phyloP scores from a whole-genome alignment of 1,140 invertebrate genomes.

The Macrocentrus cingulum region DNA sequence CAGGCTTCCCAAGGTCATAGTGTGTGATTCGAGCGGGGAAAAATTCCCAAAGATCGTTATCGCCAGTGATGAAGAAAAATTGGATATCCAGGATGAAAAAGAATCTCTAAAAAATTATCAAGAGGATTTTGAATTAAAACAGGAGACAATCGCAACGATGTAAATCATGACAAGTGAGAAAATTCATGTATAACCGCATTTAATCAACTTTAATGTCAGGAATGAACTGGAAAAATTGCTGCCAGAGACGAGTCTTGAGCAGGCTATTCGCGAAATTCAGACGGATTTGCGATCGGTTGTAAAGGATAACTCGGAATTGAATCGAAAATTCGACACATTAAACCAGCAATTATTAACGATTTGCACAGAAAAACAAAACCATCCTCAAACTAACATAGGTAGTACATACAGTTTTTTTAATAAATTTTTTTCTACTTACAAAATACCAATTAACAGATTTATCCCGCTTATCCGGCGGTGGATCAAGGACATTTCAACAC shows the following conservation, averaged over 20 bases:
- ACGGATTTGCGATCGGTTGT: slow-evolving; percentile 51
- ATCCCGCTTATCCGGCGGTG: slow-evolving; percentile 39
- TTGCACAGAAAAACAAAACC: slow-evolving; percentile 12
- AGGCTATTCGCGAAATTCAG: slow-evolving; percentile 55
- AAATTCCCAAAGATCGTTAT: slow-evolving; percentile 49
- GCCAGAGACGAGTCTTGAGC: slow-evolving; percentile 52
- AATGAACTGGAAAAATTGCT: slow-evolving; percentile 59
- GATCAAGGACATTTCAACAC: slow-evolving; percentile 22
- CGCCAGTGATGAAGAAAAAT: slow-evolving; percentile 38
- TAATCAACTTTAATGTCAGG: slow-evolving; percentile 40
- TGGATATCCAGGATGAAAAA: slow-evolving; percentile 23
- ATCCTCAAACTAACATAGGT: too few relatives aligned
- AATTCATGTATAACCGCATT: not conserved
- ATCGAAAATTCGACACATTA: slow-evolving; percentile 34
- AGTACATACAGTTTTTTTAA: too few relatives aligned
- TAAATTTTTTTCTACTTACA: slow-evolving; percentile 4
- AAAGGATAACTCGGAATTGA: slow-evolving; percentile 48
- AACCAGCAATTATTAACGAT: slow-evolving; percentile 33
- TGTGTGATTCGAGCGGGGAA: slow-evolving; percentile 48
- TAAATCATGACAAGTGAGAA: not conserved
- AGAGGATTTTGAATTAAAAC: slow-evolving; percentile 10
- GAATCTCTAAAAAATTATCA: slow-evolving; percentile 43
- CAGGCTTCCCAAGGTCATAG: slow-evolving; percentile 49
- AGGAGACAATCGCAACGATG: slow-evolving; percentile 9
- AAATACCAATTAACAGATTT: slow-evolving; percentile 26